A percentile compares a stretch with the other conserved stretches of the same genome.
These are phyloP conservation scores for Yponomeuta evonymella DNA, from an alignment of 2,888 invertebrate genomes.

Conservation along the genomic window DNA sequence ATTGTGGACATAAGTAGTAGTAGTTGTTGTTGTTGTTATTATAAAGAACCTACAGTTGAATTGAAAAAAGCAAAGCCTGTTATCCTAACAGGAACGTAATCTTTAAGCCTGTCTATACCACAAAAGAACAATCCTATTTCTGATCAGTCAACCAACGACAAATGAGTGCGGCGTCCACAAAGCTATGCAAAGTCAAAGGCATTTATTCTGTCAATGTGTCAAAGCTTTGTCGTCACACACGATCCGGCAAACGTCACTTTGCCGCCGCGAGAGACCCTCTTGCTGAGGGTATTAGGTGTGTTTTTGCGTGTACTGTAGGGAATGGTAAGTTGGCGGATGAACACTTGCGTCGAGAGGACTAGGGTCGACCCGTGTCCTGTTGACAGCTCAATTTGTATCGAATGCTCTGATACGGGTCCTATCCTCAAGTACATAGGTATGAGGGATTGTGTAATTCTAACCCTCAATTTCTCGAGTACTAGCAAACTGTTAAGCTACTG, in stretches of 20 bases:
- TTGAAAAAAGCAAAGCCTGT: no score
- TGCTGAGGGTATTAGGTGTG: neutral
- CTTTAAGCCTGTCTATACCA: neutral
- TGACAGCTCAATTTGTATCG: constrained; percentile 31
- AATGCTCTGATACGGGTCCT: constrained; percentile 18
- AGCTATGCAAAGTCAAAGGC: neutral
- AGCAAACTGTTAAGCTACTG: no score
- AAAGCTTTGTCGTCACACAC: constrained; percentile 9
- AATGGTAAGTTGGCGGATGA: neutral
- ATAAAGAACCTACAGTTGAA: no score
- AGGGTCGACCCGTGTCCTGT: constrained; percentile 26
- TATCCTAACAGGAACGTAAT: no score
- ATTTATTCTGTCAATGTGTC: constrained; percentile 7
- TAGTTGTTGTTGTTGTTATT: no score
- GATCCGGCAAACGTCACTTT: neutral
- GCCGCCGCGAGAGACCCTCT: neutral
- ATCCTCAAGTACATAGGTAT: no score
- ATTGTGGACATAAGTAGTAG: no score
- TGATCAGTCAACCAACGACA: neutral
- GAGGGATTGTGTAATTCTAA: no score
- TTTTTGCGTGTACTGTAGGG: neutral
- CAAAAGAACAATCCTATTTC: neutral
- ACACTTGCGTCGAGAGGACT: neutral
- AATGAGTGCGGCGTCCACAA: neutral
- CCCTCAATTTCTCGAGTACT: no score